Evolutionary conservation across 2,113 vertebrate genomes (phyloP).

Genomic region (Geococcyx californianus): DNA sequence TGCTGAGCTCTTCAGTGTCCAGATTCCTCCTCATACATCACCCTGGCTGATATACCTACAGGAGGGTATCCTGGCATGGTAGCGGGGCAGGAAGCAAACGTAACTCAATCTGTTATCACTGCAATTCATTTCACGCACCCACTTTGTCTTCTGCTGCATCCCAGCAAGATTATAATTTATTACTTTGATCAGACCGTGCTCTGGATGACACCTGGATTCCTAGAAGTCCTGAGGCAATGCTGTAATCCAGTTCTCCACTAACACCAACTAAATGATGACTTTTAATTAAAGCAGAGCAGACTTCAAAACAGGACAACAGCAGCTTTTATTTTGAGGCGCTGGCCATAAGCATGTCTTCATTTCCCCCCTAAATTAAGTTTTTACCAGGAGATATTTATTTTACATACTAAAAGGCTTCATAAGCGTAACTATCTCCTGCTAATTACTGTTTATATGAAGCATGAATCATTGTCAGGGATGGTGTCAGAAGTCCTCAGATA

Average conservation of each 20-base stretch:
- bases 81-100: not conserved
- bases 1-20: not conserved
- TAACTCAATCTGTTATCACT: conserved; percentile 10
- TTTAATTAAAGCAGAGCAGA: not conserved
- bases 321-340: not conserved
- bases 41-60: not conserved
- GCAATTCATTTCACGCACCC: not conserved
- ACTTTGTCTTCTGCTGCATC: not conserved
- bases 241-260: not conserved
- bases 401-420: not conserved
- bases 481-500: not conserved
- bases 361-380: not conserved
- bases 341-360: not conserved
- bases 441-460: not conserved
- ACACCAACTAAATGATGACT: not conserved
- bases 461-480: conserved; percentile 38
- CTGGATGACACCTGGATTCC: not conserved
- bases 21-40: not conserved
- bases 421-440: not conserved
- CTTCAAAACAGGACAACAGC: not conserved
- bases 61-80: not conserved
- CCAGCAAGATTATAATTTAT: not conserved
- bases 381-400: not conserved
- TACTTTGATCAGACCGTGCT: not conserved
- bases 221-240: not conserved